A percentile compares a stretch with the other conserved stretches of the same genome.
Evolutionary conservation across 1,140 invertebrate genomes (phyloP).

Genomic region (Macrosteles quadrilineatus): DNA sequence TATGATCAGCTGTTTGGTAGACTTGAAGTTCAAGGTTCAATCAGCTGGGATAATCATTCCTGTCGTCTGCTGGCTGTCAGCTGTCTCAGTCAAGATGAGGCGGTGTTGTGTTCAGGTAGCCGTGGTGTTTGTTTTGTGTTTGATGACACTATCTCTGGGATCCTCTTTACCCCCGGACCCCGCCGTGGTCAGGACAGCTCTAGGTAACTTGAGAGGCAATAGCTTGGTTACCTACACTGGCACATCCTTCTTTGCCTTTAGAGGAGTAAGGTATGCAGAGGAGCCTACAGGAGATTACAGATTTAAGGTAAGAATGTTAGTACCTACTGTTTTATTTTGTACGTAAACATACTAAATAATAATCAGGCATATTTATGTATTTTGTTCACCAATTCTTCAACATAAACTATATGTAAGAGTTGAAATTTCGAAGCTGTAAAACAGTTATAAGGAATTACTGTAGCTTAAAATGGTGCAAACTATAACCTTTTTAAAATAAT

Average conservation of each 20-base stretch:
- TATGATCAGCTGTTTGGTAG: no score
- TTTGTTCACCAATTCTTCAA: no score
- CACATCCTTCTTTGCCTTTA: constrained; percentile 59
- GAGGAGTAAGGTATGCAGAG: constrained; percentile 69
- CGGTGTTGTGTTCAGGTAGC: no score
- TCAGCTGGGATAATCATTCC: no score
- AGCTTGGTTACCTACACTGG: constrained; percentile 40
- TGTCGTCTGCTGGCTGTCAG: no score
- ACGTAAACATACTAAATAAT: background rate
- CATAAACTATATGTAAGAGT: no score
- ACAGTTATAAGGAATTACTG: background rate
- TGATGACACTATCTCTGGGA: background rate
- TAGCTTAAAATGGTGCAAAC: no score
- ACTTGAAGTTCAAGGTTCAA: no score
- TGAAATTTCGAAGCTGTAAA: no score
- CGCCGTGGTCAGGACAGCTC: constrained; percentile 21
- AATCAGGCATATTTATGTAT: no score
- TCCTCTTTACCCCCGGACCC: background rate
- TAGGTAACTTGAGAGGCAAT: constrained; percentile 53
- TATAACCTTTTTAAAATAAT: no score
- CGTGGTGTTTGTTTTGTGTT: background rate
- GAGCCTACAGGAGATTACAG: constrained; percentile 63
- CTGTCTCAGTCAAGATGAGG: no score
- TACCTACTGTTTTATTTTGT: background rate
- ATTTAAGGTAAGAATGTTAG: constrained; percentile 56